Percentiles rank a stretch among this genome's conserved stretches.
These are phyloP conservation scores for Sylvicola cinctus DNA, from an alignment of 2,888 invertebrate species.

Conservation along the genomic window DNA sequence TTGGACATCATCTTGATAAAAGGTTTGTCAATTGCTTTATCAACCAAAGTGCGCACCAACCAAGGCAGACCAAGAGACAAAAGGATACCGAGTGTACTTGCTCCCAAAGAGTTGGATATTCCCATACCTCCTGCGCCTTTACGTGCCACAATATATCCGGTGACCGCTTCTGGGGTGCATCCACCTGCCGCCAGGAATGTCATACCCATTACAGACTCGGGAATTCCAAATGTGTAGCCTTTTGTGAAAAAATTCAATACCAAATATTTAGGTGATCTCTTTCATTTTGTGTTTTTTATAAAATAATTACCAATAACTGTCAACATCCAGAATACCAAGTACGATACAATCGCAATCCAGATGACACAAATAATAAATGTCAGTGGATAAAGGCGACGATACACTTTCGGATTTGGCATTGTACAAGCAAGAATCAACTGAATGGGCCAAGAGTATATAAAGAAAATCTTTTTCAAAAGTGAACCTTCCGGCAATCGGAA, in stretches of 20 bases:
- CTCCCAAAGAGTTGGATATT: slow-evolving; percentile 58
- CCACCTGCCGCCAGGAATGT: slow-evolving; percentile 70
- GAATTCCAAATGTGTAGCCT: slow-evolving; percentile 32
- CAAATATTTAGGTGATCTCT: background rate
- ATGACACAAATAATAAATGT: slow-evolving; percentile 60
- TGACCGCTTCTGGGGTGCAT: slow-evolving; percentile 50
- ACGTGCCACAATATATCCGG: slow-evolving; percentile 58
- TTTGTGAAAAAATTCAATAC: background rate
- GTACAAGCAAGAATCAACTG: slow-evolving; percentile 36
- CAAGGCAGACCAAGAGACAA: slow-evolving; percentile 58
- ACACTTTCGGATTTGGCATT: slow-evolving; percentile 40
- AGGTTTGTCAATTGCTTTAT: slow-evolving; percentile 8
- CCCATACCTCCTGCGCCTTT: slow-evolving; percentile 63
- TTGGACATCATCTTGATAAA: too few relatives aligned
- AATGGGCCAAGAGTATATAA: slow-evolving; percentile 45
- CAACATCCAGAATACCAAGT: slow-evolving; percentile 73
- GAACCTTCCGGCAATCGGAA: slow-evolving; percentile 3
- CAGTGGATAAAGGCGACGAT: slow-evolving; percentile 37
- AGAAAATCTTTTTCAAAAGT: slow-evolving; percentile 22
- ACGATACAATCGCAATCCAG: slow-evolving; percentile 63
- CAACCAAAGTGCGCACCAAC: slow-evolving; percentile 40
- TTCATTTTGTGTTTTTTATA: background rate
- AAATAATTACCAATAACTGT: slow-evolving; percentile 43
- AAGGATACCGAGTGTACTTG: slow-evolving; percentile 56
- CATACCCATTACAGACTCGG: slow-evolving; percentile 68